Evolutionary conservation across 2,888 invertebrate genomes (phyloP), one percentile per base, ranked within the genome.

Genomic region (Gandaritis pyraliata): DNA sequence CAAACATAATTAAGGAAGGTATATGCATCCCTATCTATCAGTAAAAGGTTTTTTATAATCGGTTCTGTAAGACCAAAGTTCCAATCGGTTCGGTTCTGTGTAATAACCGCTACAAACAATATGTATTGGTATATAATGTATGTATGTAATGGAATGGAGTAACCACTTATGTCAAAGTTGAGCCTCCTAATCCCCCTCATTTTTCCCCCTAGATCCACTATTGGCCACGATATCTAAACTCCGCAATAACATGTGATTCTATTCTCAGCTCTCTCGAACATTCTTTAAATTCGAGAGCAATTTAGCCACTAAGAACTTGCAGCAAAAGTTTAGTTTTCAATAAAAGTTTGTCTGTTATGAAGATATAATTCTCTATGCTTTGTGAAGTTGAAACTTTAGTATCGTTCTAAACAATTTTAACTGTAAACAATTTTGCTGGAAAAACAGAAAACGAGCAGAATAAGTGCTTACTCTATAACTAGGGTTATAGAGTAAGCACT

Each of bases 261-360:
- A 58, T 58, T 46, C 12, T 58, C 45, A 58, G 51, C 45, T 23
- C 10, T 11, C 45, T 45, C 7, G 50, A 33, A n/a, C 33, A 56
- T 59, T 57, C 53, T 55, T 50, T 55, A 33, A 61, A 58, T 56
- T 55, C 52, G 13, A 58, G 58, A 43, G 38, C 58, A 52, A 55
- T 65, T 48, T 30, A 56, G 45, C 41, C 18, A 62, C 46, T 50
- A 43, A 38, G 8, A 60, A 55, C 54, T 55, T 36, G 49, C 53
- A 64, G 57, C 70, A 68, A 47, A 68, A 66, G 43, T 64, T 76
- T 70, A 60, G 71, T 72, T 75, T 80, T 75, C 75, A 74, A 78
- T 77, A 77, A 75, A 76, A 80, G 68, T 80, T 80, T 60, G 30
- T 41, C 62, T 59, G 47, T 58, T 69, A 71, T 71, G 71, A 65